Conservation (phyloP, 2,888 invertebrate genomes). For the Lepidochrysops patricia region DNA sequence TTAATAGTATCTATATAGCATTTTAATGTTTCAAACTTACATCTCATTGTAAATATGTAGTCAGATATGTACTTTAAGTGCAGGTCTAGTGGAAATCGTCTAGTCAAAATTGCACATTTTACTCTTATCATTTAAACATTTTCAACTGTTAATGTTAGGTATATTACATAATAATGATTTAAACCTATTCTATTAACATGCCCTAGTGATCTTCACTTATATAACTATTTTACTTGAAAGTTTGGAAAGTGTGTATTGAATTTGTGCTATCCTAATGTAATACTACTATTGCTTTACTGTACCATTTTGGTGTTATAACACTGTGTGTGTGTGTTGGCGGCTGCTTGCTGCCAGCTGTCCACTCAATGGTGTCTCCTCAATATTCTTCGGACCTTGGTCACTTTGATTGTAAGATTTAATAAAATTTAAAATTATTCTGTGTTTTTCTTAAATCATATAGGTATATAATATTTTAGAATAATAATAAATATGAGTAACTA, state of each 20-base stretch:
- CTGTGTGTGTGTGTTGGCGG: neutral
- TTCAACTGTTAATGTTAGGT: neutral
- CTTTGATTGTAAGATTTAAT: conserved; percentile 63
- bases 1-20: neutral
- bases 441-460: conserved; percentile 21
- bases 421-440: conserved; percentile 64
- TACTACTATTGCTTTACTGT: neutral
- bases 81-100: conserved; percentile 7
- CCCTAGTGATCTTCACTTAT: neutral
- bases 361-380: conserved; percentile 51
- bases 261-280: neutral
- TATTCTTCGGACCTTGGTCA: conserved; percentile 56
- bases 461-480: too few species aligned
- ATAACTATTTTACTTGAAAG: neutral
- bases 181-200: neutral
- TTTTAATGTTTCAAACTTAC: neutral
- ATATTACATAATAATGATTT: neutral
- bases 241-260: conserved; percentile 1
- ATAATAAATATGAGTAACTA: too few species aligned
- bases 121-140: neutral
- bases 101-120: conserved; percentile 10
- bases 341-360: conserved; percentile 33
- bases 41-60: conserved; percentile 3
- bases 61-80: neutral
- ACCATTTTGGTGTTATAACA: neutral